These are phyloP conservation scores for Orchesella cincta DNA, from an alignment of 1,140 invertebrate genomes.

Conservation along the genomic window DNA sequence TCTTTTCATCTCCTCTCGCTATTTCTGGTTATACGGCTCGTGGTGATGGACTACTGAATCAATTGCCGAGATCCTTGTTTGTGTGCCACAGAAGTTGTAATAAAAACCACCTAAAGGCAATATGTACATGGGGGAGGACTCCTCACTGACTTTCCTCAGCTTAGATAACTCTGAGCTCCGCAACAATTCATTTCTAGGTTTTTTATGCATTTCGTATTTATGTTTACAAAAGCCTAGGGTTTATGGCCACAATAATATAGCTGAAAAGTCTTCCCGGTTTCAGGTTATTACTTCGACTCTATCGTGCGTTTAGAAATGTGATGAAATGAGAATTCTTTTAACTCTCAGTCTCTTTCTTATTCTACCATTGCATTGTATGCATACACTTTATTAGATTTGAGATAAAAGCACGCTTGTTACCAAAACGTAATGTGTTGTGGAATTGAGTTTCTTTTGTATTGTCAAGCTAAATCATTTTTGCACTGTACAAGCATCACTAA, in stretches of 20 bases:
- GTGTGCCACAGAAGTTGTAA: not conserved
- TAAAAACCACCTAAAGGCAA: conserved; percentile 3
- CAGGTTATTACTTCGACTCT: not conserved
- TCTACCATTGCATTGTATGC: not conserved
- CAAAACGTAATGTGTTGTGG: not conserved
- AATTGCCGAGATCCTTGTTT: not conserved
- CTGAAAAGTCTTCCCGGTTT: not conserved
- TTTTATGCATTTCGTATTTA: not conserved
- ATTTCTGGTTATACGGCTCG: not conserved
- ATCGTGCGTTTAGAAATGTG: not conserved
- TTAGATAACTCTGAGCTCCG: not conserved
- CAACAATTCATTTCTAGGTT: not conserved
- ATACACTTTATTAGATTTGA: not conserved
- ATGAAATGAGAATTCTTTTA: not conserved
- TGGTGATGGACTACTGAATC: conserved; percentile 10
- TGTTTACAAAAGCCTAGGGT: not conserved
- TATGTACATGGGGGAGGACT: not conserved
- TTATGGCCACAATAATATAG: not conserved
- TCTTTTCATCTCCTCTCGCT: not conserved
- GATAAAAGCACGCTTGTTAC: not conserved
- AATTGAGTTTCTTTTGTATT: not conserved
- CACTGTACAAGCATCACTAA: no score
- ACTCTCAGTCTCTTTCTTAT: no score
- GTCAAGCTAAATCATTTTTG: not conserved
- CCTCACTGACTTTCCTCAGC: not conserved